Conservation (phyloP, 2,113 vertebrate species). For the Phainopepla nitens region DNA sequence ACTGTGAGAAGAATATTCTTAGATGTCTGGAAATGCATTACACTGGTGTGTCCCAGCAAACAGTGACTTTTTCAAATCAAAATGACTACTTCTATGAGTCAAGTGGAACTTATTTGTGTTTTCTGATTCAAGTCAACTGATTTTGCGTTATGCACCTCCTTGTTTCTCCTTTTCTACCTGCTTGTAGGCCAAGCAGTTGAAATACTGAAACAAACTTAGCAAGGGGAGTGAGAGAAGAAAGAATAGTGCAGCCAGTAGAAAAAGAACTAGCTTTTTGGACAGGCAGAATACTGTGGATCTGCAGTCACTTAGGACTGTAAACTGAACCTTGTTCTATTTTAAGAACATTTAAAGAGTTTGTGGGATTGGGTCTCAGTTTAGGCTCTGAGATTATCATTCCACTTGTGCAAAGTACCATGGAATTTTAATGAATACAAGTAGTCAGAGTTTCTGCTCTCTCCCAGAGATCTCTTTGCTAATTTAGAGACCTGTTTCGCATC, state of each 20-base stretch:
- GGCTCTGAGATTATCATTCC: slow-evolving; percentile 20
- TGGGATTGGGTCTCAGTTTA: neutral
- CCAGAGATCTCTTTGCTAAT: slow-evolving; percentile 2
- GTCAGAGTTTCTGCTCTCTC: neutral
- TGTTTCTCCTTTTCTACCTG: neutral
- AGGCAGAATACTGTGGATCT: neutral
- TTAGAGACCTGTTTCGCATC: neutral
- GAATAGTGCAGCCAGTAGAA: neutral
- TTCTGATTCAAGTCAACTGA: neutral
- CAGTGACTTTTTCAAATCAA: neutral
- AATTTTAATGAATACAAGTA: slow-evolving; percentile 49
- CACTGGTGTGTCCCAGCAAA: accelerated
- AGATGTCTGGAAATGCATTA: neutral
- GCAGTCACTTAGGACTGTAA: neutral
- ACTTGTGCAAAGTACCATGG: slow-evolving; percentile 30
- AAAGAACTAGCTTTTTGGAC: neutral
- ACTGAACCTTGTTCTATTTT: neutral
- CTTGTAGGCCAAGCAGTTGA: neutral
- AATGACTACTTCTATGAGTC: neutral
- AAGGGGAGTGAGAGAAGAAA: neutral
- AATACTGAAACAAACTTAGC: neutral
- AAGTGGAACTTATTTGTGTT: neutral
- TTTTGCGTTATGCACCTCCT: neutral
- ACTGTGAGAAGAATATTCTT: neutral
- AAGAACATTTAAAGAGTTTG: neutral